phyloP scores from a whole-genome alignment of 2,797 vertebrate genomes.

The Synanceia verrucosa region DNA sequence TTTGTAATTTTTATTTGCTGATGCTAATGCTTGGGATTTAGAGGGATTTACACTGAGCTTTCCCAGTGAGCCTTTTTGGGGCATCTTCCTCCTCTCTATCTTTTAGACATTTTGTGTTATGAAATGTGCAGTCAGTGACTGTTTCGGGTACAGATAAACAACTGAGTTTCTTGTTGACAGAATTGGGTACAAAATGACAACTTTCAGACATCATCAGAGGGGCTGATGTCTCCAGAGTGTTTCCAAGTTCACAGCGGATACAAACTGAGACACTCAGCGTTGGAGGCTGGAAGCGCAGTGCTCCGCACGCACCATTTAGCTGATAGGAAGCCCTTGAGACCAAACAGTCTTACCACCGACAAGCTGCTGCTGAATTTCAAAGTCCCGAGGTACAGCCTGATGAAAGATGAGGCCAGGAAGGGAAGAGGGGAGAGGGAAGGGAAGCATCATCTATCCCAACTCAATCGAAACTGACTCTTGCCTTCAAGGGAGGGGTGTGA shows the following conservation, averaged over 20 bases:
- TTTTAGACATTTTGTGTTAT: not conserved
- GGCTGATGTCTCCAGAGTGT: slow-evolving; percentile 25
- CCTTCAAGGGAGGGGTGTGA: slow-evolving; percentile 34
- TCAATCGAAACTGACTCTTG: slow-evolving; percentile 43
- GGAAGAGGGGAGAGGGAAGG: slow-evolving; percentile 9
- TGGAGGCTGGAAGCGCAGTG: slow-evolving; percentile 16
- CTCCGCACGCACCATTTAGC: slow-evolving; percentile 48
- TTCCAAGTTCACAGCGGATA: slow-evolving; percentile 21
- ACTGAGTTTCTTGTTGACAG: slow-evolving; percentile 17
- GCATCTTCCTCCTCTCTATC: not conserved
- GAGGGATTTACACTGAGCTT: not conserved
- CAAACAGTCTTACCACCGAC: slow-evolving; percentile 42
- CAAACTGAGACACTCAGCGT: slow-evolving; percentile 22
- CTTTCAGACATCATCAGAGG: slow-evolving; percentile 32
- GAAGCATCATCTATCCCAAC: slow-evolving; percentile 35
- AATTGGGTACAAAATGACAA: slow-evolving; percentile 27
- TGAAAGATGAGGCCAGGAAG: slow-evolving; percentile 30
- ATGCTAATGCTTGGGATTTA: slow-evolving; percentile 6
- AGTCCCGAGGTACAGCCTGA: slow-evolving; percentile 36
- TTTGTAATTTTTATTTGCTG: not conserved
- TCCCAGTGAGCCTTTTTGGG: not conserved
- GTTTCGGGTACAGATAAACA: slow-evolving; percentile 21
- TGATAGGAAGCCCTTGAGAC: slow-evolving; percentile 55
- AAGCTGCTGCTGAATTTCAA: slow-evolving; percentile 57
- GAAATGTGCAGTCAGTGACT: not conserved